Base-by-base conservation (phyloP, 2,113 vertebrate species). In the Callospermophilus lateralis region DNA sequence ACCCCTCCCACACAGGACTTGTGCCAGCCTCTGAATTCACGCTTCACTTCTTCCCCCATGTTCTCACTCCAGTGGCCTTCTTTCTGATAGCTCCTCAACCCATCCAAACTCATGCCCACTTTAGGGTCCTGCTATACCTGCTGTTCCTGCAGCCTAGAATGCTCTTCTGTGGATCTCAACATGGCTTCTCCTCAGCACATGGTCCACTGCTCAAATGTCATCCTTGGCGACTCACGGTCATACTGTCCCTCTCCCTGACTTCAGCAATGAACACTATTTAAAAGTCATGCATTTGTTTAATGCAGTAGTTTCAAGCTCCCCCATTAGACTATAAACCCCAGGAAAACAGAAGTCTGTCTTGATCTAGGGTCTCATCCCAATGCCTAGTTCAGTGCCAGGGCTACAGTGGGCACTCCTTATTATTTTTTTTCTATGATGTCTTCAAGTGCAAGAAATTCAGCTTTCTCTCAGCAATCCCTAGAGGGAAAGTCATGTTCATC, bases 1-100 rank as follows among this genome's bases (percentile, higher is more conserved):
- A 45, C 3, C 12, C 65, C 28, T 42, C 80, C 2, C n/a, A 13
- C 30, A 12, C 8, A 81, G 28, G 45, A 70, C 61, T 16, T 70
- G 58, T 39, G 11, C 26, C 32, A 8, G 0, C 19, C 63, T 68
- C 28, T 32, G 34, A 34, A 53, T 34, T 55, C 48, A 30, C 7
- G 4, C 26, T 1, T 4, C 0, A 2, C 1, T 24, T 26, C 5
- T 61, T 4, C 45, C 28, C 26, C 8, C 9, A 1, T 4, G 39
- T 53, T 63, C 63, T 37, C 37, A n/a, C 17, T 9, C 19, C 53
- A 19, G 19, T 9, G 67, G 86, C 3, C 34, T 67, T 61, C 42
- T 20, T 67, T 61, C 42, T 20, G n/a, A n/a, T 0, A 4, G 39
- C 30, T 80, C n/a, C 89, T 22, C 0, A n/a, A 19, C 26, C 1